Base-by-base conservation (phyloP, 2,113 vertebrate species). In the Suncus etruscus region DNA sequence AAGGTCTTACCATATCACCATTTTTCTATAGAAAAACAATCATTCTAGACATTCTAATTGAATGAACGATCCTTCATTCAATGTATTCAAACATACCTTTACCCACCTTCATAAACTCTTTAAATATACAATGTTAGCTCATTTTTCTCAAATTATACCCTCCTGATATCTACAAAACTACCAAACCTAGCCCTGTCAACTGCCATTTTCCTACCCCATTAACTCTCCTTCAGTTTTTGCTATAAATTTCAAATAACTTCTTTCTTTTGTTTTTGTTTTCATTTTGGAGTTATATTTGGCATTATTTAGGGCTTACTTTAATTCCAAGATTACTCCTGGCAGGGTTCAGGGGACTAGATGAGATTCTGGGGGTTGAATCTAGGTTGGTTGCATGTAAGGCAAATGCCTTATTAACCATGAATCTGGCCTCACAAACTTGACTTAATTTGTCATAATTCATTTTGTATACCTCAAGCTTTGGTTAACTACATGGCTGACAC, bases 61-160 rank as follows among this genome's bases (percentile, higher is more conserved):
- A 93, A 16, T 65, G 86, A 93, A 16, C 63, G 51, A 50, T n/a
- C 89, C 9, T 87, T 3, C 27, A 69, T 39, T 79, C 47, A 58
- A 0, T 69, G 11, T 47, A 50, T 16, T 2, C n/a, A 87, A 65
- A 69, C 27, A 75, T 47, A 39, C 10, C 18, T 93, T 31, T 73
- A 32, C 24, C 16, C 39, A 16, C 24, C 15, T 66, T 20, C 15
- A 11, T 48, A 50, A 86, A 81, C 25, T 73, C 9, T 73, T 45
- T 22, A 68, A 11, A 50, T 82, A 29, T 79, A 24, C 8, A n/a
- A 79, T 11, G 25, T 75, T 45, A 24, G 14, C 68, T 6, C 29
- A 77, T 75, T 86, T 84, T 61, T 75, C 61, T 94, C 50, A 66
- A 83, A 78, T 54, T 25, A 72, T 18, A 14, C 45, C 65, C 61